Evolutionary conservation across 2,888 invertebrate genomes (phyloP).

Genomic region (Slavum lentiscoides): DNA sequence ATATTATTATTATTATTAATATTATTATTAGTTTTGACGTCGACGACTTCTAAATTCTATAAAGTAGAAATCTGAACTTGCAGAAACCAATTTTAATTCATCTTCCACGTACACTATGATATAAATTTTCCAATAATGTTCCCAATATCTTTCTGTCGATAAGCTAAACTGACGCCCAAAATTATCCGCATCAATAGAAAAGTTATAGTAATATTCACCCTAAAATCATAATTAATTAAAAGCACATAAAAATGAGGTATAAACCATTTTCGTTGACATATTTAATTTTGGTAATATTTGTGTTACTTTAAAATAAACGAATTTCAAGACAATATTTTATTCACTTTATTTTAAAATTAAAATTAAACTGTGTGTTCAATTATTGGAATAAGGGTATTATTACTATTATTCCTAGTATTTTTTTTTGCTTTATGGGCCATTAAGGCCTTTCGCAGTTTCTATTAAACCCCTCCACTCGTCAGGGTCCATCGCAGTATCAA

Average conservation of each 20-base stretch:
- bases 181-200: not conserved
- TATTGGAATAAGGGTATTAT: too few species aligned
- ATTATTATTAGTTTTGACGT: not conserved
- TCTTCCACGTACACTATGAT: not conserved
- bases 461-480: too few species aligned
- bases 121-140: not conserved
- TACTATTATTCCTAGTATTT: too few species aligned
- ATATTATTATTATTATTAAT: too few species aligned
- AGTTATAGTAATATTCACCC: not conserved
- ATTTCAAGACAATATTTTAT: too few species aligned
- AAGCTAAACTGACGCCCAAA: not conserved
- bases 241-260: not conserved
- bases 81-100: not conserved
- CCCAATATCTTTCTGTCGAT: not conserved
- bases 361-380: too few species aligned
- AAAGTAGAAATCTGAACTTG: not conserved
- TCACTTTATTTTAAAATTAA: too few species aligned
- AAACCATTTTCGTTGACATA: not conserved
- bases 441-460: too few species aligned
- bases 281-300: not conserved
- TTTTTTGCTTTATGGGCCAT: too few species aligned
- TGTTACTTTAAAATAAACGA: too few species aligned
- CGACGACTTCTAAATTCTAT: not conserved
- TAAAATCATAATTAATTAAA: not conserved
- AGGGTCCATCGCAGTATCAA: too few species aligned